Evolutionary conservation across 2,797 vertebrate species (phyloP), one percentile per base, ranked within the genome.

Genomic region (Pelobates cultripes): DNA sequence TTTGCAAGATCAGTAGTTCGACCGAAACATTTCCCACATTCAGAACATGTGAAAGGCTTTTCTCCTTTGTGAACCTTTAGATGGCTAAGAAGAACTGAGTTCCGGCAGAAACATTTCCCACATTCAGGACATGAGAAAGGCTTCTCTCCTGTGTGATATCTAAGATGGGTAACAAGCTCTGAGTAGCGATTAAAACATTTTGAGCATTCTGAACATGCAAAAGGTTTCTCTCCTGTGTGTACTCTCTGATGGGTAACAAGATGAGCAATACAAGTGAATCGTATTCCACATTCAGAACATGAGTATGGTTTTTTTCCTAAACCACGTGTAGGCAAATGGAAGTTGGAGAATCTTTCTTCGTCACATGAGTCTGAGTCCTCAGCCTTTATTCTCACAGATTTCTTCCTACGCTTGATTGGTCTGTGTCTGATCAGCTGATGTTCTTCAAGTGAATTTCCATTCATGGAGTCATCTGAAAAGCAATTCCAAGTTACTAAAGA

Each of bases 241-340:
- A 66, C 66, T 40, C 47, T 69, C 41, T 77, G 45, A 43, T 77
- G 75, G 43, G 66, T 60, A 64, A 90, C 92, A 43, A 87, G 89
- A 7, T 79, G 69, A 28, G 69, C 71, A 10, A 70, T 79, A 0
- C 88, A 82, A 10, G 89, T 91, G 87, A 90, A 92, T 5, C 78
- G 70, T 0, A 90, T 92, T 0, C 88, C 86, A 0, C 89, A 90
- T 0, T 87, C 84, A 0, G 87, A 84, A 0, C 90, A 91, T 1
- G 77, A 4, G 41, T 86, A 86, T 0, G 90, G 89, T 0, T 88
- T 80, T 10, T 47, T 47, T 28, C 28, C 28, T 10, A 47, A 47
- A 47, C 45, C 45, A 47, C 9, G 5, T 10, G 9, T 47, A 10
- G 45, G 45, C 2, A 47, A 47, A 47, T 10, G 5, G 5, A 47